Conservation (phyloP, 2,113 vertebrate genomes). For the Platysteira castanea region DNA sequence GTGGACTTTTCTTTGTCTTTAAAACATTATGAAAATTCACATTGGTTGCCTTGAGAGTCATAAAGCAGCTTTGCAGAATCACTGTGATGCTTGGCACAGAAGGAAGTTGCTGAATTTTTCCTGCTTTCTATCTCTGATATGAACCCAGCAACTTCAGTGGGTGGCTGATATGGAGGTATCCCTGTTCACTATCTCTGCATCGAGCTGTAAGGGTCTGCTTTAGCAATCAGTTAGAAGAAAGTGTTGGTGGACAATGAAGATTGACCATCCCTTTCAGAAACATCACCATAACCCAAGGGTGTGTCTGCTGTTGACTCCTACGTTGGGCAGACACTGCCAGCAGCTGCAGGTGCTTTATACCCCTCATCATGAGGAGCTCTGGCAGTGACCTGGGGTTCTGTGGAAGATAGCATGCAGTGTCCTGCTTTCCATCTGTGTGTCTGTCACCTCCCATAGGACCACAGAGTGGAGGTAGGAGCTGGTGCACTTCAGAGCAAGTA, state of each 20-base stretch:
- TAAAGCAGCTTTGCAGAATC: background rate
- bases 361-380: background rate
- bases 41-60: background rate
- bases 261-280: background rate
- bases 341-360: background rate
- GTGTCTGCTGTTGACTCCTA: background rate
- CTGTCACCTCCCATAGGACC: background rate
- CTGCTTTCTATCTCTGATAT: background rate
- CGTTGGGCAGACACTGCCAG: accelerated
- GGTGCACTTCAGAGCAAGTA: background rate
- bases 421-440: background rate
- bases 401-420: background rate
- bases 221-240: background rate
- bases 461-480: background rate
- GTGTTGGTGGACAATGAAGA: background rate
- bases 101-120: background rate
- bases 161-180: background rate
- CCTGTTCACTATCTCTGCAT: background rate
- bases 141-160: background rate
- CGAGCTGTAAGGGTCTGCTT: background rate
- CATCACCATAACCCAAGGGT: background rate
- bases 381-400: background rate
- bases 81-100: background rate
- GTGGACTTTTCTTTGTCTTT: background rate
- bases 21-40: background rate